Base-by-base conservation (phyloP, 2,888 invertebrate species). In the Corythucha ciliata region DNA sequence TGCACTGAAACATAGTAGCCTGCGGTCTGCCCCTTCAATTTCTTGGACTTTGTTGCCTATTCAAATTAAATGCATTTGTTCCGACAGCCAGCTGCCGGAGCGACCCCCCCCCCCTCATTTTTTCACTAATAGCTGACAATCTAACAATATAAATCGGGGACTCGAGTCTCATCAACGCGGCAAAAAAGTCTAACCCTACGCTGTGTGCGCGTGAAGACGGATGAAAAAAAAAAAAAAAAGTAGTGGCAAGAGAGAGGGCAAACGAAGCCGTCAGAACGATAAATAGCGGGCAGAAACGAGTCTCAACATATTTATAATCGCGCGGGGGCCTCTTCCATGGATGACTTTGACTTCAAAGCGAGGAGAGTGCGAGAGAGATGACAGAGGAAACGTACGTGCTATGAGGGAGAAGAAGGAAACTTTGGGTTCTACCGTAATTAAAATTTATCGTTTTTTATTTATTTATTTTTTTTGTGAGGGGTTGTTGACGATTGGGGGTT, bases 301-400 rank as follows among this genome's bases (percentile, higher is more conserved):
- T 48, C 26, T 32, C 48, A 48, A 48, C 48, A 48, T 48, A 48
- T 48, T 48, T 48, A 48, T 48, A 48, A n/a, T n/a, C n/a, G n/a
- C n/a, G n/a, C n/a, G n/a, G n/a, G n/a, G n/a, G n/a, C n/a, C n/a
- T n/a, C n/a, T n/a, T n/a, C n/a, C n/a, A n/a, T n/a, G n/a, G n/a
- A n/a, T n/a, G n/a, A n/a, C n/a, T n/a, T n/a, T n/a, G n/a, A n/a
- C n/a, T n/a, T n/a, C n/a, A n/a, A n/a, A n/a, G n/a, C n/a, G n/a
- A n/a, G n/a, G n/a, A n/a, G n/a, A n/a, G n/a, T n/a, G n/a, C n/a
- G n/a, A n/a, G n/a, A n/a, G n/a, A n/a, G n/a, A n/a, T n/a, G n/a
- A n/a, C n/a, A n/a, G n/a, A n/a, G n/a, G n/a, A n/a, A n/a, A n/a
- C n/a, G n/a, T n/a, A n/a, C n/a, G n/a, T n/a, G n/a, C n/a, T n/a